Evolutionary conservation across 2,888 invertebrate species (phyloP).

Genomic region (Meandrusa payeni): DNA sequence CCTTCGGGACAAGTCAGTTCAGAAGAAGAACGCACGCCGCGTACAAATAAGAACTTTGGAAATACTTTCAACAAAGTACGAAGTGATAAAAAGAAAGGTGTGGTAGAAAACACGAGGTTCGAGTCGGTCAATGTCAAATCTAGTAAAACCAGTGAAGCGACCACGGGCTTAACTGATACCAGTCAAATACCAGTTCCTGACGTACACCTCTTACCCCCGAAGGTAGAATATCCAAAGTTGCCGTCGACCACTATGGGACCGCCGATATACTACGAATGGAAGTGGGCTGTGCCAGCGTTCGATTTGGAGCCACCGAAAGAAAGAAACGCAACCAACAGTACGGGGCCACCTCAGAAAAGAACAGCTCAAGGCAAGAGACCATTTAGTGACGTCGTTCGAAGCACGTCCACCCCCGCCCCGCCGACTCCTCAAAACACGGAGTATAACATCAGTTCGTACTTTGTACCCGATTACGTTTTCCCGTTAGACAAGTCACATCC

Average conservation of each 20-base stretch:
- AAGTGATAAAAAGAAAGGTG: slow-evolving; percentile 47
- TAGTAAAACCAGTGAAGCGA: slow-evolving; percentile 31
- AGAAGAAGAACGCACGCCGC: slow-evolving; percentile 60
- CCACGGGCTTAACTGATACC: slow-evolving; percentile 20
- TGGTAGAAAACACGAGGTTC: slow-evolving; percentile 44
- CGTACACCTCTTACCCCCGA: slow-evolving; percentile 76
- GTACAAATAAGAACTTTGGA: slow-evolving; percentile 51
- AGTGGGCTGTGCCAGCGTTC: slow-evolving; percentile 83
- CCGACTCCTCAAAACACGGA: slow-evolving; percentile 59
- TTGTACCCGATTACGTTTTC: slow-evolving; percentile 82
- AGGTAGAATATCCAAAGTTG: slow-evolving; percentile 57
- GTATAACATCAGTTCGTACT: slow-evolving; percentile 81
- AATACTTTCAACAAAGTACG: slow-evolving; percentile 52
- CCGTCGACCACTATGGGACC: slow-evolving; percentile 81
- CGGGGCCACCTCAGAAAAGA: slow-evolving; percentile 41
- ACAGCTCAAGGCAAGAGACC: slow-evolving; percentile 49
- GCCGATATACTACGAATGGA: slow-evolving; percentile 84
- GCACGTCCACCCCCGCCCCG: slow-evolving; percentile 48
- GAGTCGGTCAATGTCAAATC: slow-evolving; percentile 55
- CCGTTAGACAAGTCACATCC: slow-evolving; percentile 81
- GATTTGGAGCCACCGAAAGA: slow-evolving; percentile 78
- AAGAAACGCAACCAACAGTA: slow-evolving; percentile 53
- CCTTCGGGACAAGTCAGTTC: slow-evolving; percentile 61
- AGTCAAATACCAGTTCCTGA: slow-evolving; percentile 43
- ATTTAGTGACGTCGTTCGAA: slow-evolving; percentile 53